Base-by-base conservation (phyloP, 2,888 invertebrate genomes). In the Scaeva pyrastri region DNA sequence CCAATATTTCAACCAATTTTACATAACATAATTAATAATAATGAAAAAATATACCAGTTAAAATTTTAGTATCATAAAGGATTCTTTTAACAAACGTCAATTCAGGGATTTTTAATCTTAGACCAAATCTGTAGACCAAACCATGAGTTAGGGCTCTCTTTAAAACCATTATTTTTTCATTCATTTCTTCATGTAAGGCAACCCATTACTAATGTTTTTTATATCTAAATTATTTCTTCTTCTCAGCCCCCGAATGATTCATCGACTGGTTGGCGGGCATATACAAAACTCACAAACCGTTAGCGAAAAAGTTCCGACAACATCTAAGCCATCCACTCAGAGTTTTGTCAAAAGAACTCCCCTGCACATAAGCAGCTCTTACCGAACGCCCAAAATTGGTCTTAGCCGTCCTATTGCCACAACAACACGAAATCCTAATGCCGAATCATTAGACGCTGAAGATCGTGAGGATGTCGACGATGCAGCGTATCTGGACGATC, bases 211-310 rank as follows among this genome's bases (percentile, higher is more conserved):
- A 19, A 19, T 45, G 8, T 4, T 10, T 1, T 12, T n/a, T n/a
- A n/a, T 50, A 10, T 11, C 21, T 21, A 21, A 50, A 50, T 7
- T 10, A 1, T 81, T 77, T 82, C 14, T 88, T 19, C 60, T 16
- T 88, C 89, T 45, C 87, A 92, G 92, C 71, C 91, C 94, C 85
- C 93, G 95, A 88, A 95, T 95, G 88, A 93, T 95, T 87, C 95
- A 95, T 89, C 94, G 95, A 79, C 93, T 96, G 83, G 94, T 95
- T 89, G 96, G 95, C 50, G 96, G 96, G 60, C 96, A 96, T 89
- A 93, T 96, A 79, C 92, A 92, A 81, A 91, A 92, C 77, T 88
- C 90, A 4, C 88, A 89, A 71, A 68, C 68, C 23, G 19, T 21
- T 4, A 58, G 48, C 26, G 62, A n/a, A 14, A 19, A 14, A 48